phyloP scores from a whole-genome alignment of 2,888 invertebrate genomes.

The Ormia ochracea region DNA sequence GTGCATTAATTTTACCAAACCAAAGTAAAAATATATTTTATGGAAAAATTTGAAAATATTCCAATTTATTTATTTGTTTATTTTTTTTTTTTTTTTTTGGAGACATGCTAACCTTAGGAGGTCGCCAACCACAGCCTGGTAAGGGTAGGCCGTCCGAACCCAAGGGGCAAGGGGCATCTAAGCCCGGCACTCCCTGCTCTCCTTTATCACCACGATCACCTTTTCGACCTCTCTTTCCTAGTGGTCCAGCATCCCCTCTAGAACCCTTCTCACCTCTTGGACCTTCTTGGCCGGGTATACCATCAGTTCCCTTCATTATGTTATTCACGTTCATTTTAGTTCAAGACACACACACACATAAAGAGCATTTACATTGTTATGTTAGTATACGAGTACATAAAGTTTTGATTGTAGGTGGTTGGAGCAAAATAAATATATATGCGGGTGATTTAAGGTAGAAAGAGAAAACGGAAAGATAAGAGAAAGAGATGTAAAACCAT shows the following conservation, averaged over 20 bases:
- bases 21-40: too few species aligned
- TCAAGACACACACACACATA: conserved; percentile 40
- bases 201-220: conserved; percentile 96
- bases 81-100: conserved; percentile 19
- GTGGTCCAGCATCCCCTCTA: conserved; percentile 86
- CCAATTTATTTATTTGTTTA: neutral
- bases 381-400: conserved; percentile 51
- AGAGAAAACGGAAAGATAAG: conserved; percentile 60
- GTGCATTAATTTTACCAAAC: too few species aligned
- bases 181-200: conserved; percentile 96
- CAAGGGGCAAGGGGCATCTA: conserved; percentile 99
- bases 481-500: conserved; percentile 37
- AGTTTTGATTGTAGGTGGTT: conserved; percentile 20
- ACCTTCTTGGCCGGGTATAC: conserved; percentile 94
- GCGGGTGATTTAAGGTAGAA: conserved; percentile 62
- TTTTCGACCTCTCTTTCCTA: conserved; percentile 92
- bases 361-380: conserved; percentile 35
- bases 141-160: conserved; percentile 96
- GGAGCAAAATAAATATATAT: too few species aligned
- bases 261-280: conserved; percentile 93
- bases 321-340: conserved; percentile 15
- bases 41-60: conserved; percentile 17
- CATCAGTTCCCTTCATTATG: conserved; percentile 87
- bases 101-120: conserved; percentile 84
- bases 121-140: conserved; percentile 96